A percentile compares a stretch with the other conserved stretches of the same genome.
Evolutionary conservation across 2,113 vertebrate species (phyloP).

Genomic region (Callocephalon fimbriatum): DNA sequence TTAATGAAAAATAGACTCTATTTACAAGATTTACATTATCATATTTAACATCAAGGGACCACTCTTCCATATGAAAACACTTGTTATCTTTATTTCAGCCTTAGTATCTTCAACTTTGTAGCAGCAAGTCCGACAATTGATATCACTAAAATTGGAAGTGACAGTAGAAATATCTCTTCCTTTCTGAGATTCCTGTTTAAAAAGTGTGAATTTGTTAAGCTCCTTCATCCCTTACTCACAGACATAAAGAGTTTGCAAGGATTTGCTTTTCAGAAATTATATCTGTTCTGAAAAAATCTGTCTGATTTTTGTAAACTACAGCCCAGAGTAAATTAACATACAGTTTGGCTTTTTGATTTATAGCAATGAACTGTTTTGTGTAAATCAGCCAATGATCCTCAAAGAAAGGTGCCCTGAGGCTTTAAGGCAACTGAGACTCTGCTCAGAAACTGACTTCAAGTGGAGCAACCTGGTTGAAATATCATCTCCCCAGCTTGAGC

Average conservation of each 20-base stretch:
- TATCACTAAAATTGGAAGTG: neutral
- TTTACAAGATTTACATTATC: neutral
- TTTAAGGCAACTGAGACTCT: slow-evolving; percentile 42
- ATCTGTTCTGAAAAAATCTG: neutral
- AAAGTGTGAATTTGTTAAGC: neutral
- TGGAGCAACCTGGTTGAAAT: slow-evolving; percentile 49
- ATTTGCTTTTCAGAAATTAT: neutral
- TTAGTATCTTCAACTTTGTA: neutral
- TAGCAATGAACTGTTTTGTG: slow-evolving; percentile 29
- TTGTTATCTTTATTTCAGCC: neutral
- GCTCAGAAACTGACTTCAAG: slow-evolving; percentile 31
- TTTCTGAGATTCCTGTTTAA: neutral
- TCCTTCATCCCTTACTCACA: neutral
- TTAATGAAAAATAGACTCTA: neutral
- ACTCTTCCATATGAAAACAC: neutral
- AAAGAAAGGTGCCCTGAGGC: slow-evolving; percentile 55
- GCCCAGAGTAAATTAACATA: slow-evolving; percentile 36
- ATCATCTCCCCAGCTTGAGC: neutral
- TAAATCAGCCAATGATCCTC: slow-evolving; percentile 54
- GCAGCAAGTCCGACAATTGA: neutral
- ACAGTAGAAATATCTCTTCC: neutral
- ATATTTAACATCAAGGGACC: neutral
- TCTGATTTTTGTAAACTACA: slow-evolving; percentile 18
- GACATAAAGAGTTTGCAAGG: neutral
- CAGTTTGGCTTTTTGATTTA: slow-evolving; percentile 52